Evolutionary conservation across 2,888 invertebrate genomes (phyloP).

Genomic region (Trichopoda pennipes): DNA sequence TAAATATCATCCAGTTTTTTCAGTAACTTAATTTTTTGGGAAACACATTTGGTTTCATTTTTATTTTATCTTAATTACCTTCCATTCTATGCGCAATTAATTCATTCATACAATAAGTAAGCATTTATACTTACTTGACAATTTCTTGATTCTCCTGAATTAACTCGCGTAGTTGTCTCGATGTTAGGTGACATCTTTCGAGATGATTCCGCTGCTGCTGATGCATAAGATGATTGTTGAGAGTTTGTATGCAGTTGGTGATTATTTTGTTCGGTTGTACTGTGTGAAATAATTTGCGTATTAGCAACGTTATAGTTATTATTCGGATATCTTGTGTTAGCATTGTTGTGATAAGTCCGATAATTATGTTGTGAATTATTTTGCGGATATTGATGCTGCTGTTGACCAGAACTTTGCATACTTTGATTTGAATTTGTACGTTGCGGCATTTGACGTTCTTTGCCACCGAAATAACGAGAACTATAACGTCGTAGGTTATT

Average conservation of each 20-base stretch:
- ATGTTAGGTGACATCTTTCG: slow-evolving; percentile 70
- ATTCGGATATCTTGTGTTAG: slow-evolving; percentile 25
- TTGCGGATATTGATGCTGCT: slow-evolving; percentile 46
- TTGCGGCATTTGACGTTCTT: slow-evolving; percentile 70
- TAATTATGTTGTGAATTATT: slow-evolving; percentile 59
- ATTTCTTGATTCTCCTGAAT: slow-evolving; percentile 40
- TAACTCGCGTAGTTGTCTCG: slow-evolving; percentile 21
- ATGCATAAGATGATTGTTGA: slow-evolving; percentile 27
- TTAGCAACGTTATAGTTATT: slow-evolving; percentile 40
- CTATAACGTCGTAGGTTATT: slow-evolving; percentile 71
- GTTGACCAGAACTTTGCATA: slow-evolving; percentile 6
- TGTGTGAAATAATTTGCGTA: slow-evolving; percentile 39
- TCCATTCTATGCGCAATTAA: too few species aligned
- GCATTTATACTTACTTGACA: slow-evolving; percentile 48
- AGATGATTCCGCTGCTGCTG: slow-evolving; percentile 55
- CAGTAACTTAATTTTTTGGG: too few species aligned
- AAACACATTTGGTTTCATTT: too few species aligned
- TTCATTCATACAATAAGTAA: neutral
- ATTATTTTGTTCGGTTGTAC: slow-evolving; percentile 26
- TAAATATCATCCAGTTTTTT: too few species aligned
- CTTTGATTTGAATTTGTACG: slow-evolving; percentile 50
- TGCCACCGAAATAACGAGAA: slow-evolving; percentile 73
- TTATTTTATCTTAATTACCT: too few species aligned
- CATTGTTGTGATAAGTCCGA: slow-evolving; percentile 30
- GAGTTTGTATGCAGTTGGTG: slow-evolving; percentile 13